A percentile compares a stretch with the other conserved stretches of the same genome.
Conservation (phyloP, 2,797 vertebrate genomes). For the Corythornis leucogaster region DNA sequence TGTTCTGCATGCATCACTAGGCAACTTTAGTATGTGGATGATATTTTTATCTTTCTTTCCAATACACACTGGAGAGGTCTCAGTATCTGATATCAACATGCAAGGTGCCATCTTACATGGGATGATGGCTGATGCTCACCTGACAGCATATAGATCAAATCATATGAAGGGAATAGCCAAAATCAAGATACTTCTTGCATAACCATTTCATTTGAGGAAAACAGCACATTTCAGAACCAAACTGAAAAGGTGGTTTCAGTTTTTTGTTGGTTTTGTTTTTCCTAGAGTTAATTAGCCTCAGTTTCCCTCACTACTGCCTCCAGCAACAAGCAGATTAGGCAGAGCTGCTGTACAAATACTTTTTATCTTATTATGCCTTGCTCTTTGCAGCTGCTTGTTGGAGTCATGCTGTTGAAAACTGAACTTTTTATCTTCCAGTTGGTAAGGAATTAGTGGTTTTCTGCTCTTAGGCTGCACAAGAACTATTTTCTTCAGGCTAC, state of each 20-base stretch:
- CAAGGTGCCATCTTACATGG: neutral
- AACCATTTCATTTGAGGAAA: neutral
- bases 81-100: neutral
- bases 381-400: constrained; percentile 13
- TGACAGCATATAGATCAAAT: neutral
- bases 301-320: neutral
- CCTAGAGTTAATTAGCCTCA: neutral
- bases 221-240: neutral
- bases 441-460: constrained; percentile 8
- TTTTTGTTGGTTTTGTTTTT: neutral
- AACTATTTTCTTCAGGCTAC: neutral
- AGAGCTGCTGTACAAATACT: neutral
- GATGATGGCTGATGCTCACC: neutral
- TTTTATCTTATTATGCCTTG: neutral
- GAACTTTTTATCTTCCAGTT: constrained; percentile 42
- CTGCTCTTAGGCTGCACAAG: constrained; percentile 3
- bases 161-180: too few relatives aligned
- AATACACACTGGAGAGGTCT: neutral
- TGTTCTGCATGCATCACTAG: fast-evolving
- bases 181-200: neutral
- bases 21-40: neutral
- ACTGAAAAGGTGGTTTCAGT: neutral
- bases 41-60: neutral
- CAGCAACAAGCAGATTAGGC: neutral
- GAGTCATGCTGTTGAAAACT: neutral